A percentile compares a stretch with the other conserved stretches of the same genome.
These are phyloP conservation scores for Thryonomys swinderianus DNA, from an alignment of 2,113 vertebrate genomes.

Conservation along the genomic window DNA sequence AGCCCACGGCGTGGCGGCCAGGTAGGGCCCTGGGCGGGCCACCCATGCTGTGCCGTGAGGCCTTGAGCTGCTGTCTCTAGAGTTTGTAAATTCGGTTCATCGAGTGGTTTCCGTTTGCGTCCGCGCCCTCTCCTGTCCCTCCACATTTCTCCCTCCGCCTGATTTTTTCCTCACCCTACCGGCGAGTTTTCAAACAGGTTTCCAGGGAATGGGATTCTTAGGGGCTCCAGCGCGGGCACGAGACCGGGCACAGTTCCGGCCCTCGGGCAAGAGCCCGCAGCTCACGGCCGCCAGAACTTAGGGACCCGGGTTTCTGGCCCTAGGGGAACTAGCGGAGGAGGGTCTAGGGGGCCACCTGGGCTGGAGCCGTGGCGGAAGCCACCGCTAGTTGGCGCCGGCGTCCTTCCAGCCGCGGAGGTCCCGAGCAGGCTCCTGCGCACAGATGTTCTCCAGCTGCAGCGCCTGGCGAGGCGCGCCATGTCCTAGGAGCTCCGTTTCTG, in stretches of 20 bases:
- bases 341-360: neutral
- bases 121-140: neutral
- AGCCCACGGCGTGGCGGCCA: neutral
- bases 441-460: constrained; percentile 40
- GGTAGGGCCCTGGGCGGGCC: neutral
- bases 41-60: neutral
- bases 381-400: constrained; percentile 75
- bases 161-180: neutral
- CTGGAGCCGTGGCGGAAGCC: neutral
- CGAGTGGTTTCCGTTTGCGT: constrained; percentile 38
- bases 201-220: neutral
- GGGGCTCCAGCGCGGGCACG: neutral
- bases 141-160: constrained; percentile 44
- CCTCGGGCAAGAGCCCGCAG: neutral
- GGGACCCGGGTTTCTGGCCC: neutral
- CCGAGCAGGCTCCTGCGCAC: neutral
- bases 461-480: neutral
- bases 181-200: neutral
- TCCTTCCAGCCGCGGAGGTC: neutral
- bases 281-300: neutral
- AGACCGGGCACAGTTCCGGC: neutral
- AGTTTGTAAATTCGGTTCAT: constrained; percentile 33
- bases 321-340: neutral
- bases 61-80: neutral
- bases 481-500: neutral